Percentiles rank a stretch among this genome's conserved stretches.
These are phyloP conservation scores for Tuberolachnus salignus DNA, from an alignment of 2,888 invertebrate species.

Conservation along the genomic window DNA sequence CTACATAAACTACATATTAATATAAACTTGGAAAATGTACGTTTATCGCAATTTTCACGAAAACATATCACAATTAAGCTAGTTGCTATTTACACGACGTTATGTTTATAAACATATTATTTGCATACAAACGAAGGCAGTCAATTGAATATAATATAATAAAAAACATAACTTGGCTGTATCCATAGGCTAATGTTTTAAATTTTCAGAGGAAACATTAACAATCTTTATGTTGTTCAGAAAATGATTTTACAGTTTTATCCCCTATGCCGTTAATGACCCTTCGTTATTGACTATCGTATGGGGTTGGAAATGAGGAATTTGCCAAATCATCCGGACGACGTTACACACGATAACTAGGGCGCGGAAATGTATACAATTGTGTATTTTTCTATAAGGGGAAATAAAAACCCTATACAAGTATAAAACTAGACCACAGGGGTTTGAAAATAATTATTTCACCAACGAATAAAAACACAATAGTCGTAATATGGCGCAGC, in stretches of 20 bases:
- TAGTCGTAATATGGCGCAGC: too few species aligned
- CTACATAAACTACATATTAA: too few species aligned
- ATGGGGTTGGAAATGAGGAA: slow-evolving; percentile 28
- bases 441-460: neutral
- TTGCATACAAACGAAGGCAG: too few species aligned
- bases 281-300: slow-evolving; percentile 24
- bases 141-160: too few species aligned
- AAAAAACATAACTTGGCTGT: too few species aligned
- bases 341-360: slow-evolving; percentile 35
- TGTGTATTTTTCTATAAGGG: slow-evolving; percentile 21
- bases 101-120: too few species aligned
- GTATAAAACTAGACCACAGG: slow-evolving; percentile 11
- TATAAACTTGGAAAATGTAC: too few species aligned
- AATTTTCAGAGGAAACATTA: neutral
- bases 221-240: neutral
- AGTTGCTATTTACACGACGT: too few species aligned
- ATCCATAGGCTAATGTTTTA: too few species aligned
- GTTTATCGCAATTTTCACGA: too few species aligned
- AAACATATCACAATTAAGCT: too few species aligned
- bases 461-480: slow-evolving; percentile 29
- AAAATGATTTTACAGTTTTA: slow-evolving; percentile 37
- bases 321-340: slow-evolving; percentile 42
- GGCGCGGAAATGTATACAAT: slow-evolving; percentile 32
- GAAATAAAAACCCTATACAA: neutral
- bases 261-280: slow-evolving; percentile 38